phyloP scores from a whole-genome alignment of 2,888 invertebrate species.

The Thelaira solivaga region DNA sequence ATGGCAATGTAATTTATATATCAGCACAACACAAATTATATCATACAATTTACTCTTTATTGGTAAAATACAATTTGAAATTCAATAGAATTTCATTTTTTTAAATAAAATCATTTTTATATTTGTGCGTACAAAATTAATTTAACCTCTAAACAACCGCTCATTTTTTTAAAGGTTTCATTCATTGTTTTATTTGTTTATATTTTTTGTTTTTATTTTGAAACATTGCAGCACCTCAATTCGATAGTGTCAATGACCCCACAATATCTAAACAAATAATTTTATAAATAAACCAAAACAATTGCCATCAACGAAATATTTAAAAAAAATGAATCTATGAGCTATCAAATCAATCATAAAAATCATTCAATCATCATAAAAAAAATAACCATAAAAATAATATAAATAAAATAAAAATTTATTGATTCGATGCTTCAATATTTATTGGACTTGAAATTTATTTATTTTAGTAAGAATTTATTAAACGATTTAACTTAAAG shows the following conservation, averaged over 20 bases:
- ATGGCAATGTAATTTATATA: too few species aligned
- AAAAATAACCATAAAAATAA: conserved; percentile 11
- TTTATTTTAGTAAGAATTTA: conserved; percentile 3
- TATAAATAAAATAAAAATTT: neutral
- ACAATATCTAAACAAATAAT: neutral
- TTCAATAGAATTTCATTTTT: too few species aligned
- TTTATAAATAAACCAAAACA: neutral
- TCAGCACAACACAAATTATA: too few species aligned
- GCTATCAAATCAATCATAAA: conserved; percentile 21
- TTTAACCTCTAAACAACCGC: too few species aligned
- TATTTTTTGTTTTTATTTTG: neutral
- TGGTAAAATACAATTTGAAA: too few species aligned
- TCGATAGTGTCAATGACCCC: neutral
- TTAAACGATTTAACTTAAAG: neutral
- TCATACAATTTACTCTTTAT: too few species aligned
- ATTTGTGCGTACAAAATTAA: too few species aligned
- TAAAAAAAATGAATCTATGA: conserved; percentile 1
- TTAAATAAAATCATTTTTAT: too few species aligned
- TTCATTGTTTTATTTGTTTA: too few species aligned
- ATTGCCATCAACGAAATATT: neutral
- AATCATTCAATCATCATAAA: conserved; percentile 23
- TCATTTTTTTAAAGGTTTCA: too few species aligned
- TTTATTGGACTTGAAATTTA: neutral
- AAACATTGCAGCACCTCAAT: neutral
- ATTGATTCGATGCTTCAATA: neutral